These are phyloP conservation scores for Stomatorhinus ivindoensis DNA, from an alignment of 2,113 vertebrate genomes.

Conservation along the genomic window DNA sequence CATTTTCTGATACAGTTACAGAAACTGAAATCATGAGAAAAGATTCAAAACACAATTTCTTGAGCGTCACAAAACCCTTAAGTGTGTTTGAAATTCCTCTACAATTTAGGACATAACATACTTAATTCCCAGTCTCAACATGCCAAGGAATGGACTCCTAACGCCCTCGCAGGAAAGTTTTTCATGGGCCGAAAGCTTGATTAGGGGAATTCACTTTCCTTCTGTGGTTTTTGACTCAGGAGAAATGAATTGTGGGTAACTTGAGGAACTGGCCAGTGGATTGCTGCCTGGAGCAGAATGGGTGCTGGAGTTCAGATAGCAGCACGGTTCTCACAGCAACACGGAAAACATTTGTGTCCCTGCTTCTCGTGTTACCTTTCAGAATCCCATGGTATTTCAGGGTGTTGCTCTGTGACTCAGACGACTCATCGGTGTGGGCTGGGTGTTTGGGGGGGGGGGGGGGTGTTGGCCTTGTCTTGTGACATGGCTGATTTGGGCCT, in stretches of 20 bases:
- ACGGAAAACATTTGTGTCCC: neutral
- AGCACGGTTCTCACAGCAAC: neutral
- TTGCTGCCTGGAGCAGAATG: neutral
- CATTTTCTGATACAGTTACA: neutral
- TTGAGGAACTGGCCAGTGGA: neutral
- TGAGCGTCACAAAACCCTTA: neutral
- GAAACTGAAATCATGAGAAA: neutral
- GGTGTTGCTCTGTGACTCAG: neutral
- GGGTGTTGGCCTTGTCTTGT: neutral
- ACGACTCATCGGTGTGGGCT: neutral
- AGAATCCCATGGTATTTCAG: neutral
- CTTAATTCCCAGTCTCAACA: conserved; percentile 12
- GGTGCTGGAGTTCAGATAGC: neutral
- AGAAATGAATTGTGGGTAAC: neutral
- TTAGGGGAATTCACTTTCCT: neutral
- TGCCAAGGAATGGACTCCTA: neutral
- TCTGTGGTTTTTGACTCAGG: neutral
- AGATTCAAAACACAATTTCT: neutral
- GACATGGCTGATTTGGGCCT: neutral
- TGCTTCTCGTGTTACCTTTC: neutral
- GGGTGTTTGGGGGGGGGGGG: neutral
- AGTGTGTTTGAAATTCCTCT: conserved; percentile 12
- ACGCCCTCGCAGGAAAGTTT: neutral
- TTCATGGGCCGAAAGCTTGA: neutral
- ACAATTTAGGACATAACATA: conserved; percentile 11